A percentile compares a stretch with the other conserved stretches of the same genome.
phyloP scores from a whole-genome alignment of 2,888 invertebrate genomes.

The Osmoderma eremita region DNA sequence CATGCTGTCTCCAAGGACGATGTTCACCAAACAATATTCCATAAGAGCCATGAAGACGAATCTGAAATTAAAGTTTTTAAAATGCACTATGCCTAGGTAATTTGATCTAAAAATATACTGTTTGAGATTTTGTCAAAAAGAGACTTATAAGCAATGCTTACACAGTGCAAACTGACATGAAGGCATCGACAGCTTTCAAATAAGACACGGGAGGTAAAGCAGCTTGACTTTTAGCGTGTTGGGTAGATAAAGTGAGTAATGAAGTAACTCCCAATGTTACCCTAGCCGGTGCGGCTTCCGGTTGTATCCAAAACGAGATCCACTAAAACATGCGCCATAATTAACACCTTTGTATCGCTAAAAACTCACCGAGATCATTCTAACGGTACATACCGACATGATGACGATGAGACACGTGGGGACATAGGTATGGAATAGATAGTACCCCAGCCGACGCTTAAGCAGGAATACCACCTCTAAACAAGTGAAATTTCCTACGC shows the following conservation, averaged over 20 bases:
- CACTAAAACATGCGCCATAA: slow-evolving; percentile 67
- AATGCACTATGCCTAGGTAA: not conserved
- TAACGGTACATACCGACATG: slow-evolving; percentile 79
- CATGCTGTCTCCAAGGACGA: slow-evolving; percentile 80
- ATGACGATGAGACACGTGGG: slow-evolving; percentile 95
- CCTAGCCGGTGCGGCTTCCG: slow-evolving; percentile 92
- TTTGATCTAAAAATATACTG: not conserved
- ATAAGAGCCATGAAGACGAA: slow-evolving; percentile 94
- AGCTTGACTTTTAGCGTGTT: slow-evolving; percentile 94
- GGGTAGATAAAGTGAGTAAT: slow-evolving; percentile 86
- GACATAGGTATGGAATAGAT: slow-evolving; percentile 92
- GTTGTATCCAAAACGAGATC: slow-evolving; percentile 96
- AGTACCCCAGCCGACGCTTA: slow-evolving; percentile 89
- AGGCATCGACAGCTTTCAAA: slow-evolving; percentile 90
- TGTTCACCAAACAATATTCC: slow-evolving; percentile 92
- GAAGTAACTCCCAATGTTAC: slow-evolving; percentile 94
- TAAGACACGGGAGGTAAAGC: slow-evolving; percentile 93
- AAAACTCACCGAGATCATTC: not conserved
- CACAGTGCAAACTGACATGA: slow-evolving; percentile 93
- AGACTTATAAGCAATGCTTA: slow-evolving; percentile 62
- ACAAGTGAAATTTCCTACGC: slow-evolving; percentile 88
- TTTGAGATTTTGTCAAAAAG: not conserved
- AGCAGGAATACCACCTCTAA: slow-evolving; percentile 90
- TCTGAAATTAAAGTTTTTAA: slow-evolving; percentile 60
- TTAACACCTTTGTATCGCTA: not conserved